Evolutionary conservation across 2,797 vertebrate genomes (phyloP), one percentile per base, ranked within the genome.

Genomic region (Sebastes nivosus): DNA sequence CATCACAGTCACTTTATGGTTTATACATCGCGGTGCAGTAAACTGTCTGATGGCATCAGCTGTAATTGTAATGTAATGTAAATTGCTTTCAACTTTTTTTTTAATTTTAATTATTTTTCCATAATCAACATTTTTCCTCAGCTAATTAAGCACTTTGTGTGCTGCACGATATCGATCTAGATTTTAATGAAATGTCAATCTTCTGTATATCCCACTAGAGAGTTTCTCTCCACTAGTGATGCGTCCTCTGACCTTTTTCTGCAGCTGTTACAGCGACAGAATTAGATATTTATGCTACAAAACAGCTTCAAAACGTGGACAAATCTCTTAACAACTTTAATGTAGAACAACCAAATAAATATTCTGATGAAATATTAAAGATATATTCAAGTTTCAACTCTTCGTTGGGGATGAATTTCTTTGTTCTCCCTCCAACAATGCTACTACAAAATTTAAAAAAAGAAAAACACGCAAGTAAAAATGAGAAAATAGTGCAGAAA

Each of bases 181-280:
- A 65, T 5, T 32, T 12, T 18, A 75, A 75, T 63, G 64, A 79
- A 72, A 71, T 50, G 72, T 27, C 59, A 71, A 16, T 63, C 64
- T 22, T 4, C 2, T 36, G 36, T 38, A 1, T 20, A 1, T 54
- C n/a, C 29, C 68, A 9, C 6, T 1, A 10, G 25, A 58, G n/a
- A 58, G 32, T 24, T 1, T 20, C 3, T 8, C n/a, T 54, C 52
- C 8, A 11, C 52, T 22, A 54, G 8, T 54, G 52, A 54, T 22
- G 1, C 9, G 1, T 22, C 52, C 52, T 22, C 16, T 22, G 46
- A 50, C 18, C 18, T 22, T 54, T 54, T 22, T 10, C 9, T 54
- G n/a, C 52, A 54, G 20, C 52, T n/a, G 8, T 22, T 54, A 54
- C 52, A 22, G n/a, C 2, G 52, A 54, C 52, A 4, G 3, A 54